Base-by-base conservation (phyloP, 2,113 vertebrate species). In the Coracopsis vasa region DNA sequence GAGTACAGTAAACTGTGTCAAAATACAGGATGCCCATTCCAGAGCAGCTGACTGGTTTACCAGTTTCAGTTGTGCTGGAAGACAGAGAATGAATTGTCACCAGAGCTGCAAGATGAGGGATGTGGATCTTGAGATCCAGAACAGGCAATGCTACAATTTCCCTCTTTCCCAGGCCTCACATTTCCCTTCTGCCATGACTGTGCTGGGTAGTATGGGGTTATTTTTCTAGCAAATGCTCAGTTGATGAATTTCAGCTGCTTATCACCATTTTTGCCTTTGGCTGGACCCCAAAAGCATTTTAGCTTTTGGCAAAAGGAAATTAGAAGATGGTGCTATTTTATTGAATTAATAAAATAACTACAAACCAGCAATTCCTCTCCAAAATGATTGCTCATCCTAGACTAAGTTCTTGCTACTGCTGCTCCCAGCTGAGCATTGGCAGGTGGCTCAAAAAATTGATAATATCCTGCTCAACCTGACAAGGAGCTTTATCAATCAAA, bases 401-500 rank as follows among this genome's bases (percentile, higher is more conserved):
- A 71, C 47, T 50, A 58, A 72, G 35, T 80, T 89, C 77, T 92
- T 91, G 75, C 56, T 82, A n/a, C 50, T 37, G 12, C 71, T 90
- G 50, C 61, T 86, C 48, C 83, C 71, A 31, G 41, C 53, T 91
- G 39, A 64, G 51, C 58, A 51, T 58, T 88, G 88, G 69, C 94
- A 92, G 71, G 90, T 90, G 42, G 33, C 39, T 92, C 17, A 3
- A 92, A 86, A 72, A 84, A 88, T 95, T 80, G 72, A 87, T 90
- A 92, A 95, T 80, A 86, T 4, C 33, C 78, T 79, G 39, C 74
- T 91, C 78, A 81, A 62, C 66, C 71, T 61, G 70, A 83, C 74
- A 83, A 86, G 84, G 50, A 74, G 33, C 66, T 95, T 95, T 94
- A 95, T 95, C 94, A 93, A 75, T 96, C 80, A 79, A 94, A 96